Evolutionary conservation across 23 tunicate species (phyloP).

Genomic region (Halocynthia roretzi): DNA sequence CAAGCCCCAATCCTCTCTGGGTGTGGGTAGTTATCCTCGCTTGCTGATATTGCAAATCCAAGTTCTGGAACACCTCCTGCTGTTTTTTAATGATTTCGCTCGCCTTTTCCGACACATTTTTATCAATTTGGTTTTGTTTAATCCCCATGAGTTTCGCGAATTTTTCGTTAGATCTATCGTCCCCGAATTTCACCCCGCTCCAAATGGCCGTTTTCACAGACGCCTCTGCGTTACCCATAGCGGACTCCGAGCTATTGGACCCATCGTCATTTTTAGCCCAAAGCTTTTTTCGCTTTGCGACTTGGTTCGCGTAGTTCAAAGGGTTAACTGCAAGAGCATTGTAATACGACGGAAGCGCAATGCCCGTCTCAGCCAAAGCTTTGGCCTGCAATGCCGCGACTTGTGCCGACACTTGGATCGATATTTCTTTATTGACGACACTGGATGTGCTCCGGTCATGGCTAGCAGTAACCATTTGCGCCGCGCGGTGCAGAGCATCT

Average conservation of each 20-base stretch:
- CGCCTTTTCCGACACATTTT: background rate
- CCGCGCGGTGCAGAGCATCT: background rate
- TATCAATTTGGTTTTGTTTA: constrained; percentile 35
- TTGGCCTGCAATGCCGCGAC: constrained; percentile 61
- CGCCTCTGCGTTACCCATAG: background rate
- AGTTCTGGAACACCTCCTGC: constrained; percentile 68
- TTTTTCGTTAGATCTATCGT: constrained; percentile 60
- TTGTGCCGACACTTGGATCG: constrained; percentile 59
- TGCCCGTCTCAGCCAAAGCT: constrained; percentile 74
- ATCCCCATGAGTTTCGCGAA: constrained; percentile 97
- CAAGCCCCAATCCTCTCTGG: constrained; percentile 88
- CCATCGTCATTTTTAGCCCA: constrained; percentile 75
- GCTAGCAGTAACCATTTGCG: background rate
- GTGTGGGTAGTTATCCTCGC: constrained; percentile 87
- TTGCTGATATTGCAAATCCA: constrained; percentile 87
- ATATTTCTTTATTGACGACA: background rate
- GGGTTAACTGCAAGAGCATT: constrained; percentile 84
- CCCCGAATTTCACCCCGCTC: constrained; percentile 69
- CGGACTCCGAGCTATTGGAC: constrained; percentile 3
- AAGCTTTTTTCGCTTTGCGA: constrained; percentile 72
- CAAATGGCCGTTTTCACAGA: constrained; percentile 37
- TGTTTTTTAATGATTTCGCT: constrained; percentile 58
- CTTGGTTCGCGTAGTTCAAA: constrained; percentile 65
- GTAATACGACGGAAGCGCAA: constrained; percentile 73
- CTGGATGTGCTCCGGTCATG: background rate